A percentile compares a stretch with the other conserved stretches of the same genome.
Evolutionary conservation across 2,888 invertebrate species (phyloP).

Genomic region (Lasioglossum vierecki): DNA sequence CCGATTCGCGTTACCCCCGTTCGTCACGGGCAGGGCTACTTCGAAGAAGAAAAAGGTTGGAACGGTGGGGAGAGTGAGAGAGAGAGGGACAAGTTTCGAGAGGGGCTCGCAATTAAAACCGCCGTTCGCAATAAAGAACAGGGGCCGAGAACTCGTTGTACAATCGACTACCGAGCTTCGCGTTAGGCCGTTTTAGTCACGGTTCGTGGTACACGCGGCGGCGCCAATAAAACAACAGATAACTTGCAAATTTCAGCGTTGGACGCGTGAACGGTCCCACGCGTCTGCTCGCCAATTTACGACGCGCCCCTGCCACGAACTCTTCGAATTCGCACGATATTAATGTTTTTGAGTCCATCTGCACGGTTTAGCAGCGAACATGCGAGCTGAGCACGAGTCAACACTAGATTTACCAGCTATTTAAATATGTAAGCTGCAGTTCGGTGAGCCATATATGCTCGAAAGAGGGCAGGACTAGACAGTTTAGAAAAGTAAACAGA

Average conservation of each 20-base stretch:
- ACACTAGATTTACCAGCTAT: too few species aligned
- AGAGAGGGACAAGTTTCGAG: constrained; percentile 62
- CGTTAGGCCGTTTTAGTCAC: constrained; percentile 71
- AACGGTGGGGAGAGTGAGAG: neutral
- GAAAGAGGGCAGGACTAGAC: too few species aligned
- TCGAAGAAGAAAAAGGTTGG: constrained; percentile 43
- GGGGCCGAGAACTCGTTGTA: constrained; percentile 66
- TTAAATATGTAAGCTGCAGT: too few species aligned
- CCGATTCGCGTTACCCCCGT: constrained; percentile 66
- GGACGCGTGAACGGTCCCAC: constrained; percentile 52
- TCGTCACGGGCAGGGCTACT: constrained; percentile 59
- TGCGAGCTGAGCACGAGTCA: too few species aligned
- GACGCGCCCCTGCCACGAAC: neutral
- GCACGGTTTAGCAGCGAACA: too few species aligned
- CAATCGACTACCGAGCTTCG: constrained; percentile 72
- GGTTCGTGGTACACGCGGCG: constrained; percentile 58
- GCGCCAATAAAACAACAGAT: constrained; percentile 69
- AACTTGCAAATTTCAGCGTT: constrained; percentile 79
- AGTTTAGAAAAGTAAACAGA: too few species aligned
- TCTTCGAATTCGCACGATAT: neutral
- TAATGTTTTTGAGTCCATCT: too few species aligned
- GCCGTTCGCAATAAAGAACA: constrained; percentile 69
- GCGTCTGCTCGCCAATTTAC: constrained; percentile 1
- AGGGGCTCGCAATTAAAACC: constrained; percentile 67
- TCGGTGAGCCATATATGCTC: too few species aligned